Base-by-base conservation (phyloP, 2,113 vertebrate genomes). In the Cynocephalus volans region DNA sequence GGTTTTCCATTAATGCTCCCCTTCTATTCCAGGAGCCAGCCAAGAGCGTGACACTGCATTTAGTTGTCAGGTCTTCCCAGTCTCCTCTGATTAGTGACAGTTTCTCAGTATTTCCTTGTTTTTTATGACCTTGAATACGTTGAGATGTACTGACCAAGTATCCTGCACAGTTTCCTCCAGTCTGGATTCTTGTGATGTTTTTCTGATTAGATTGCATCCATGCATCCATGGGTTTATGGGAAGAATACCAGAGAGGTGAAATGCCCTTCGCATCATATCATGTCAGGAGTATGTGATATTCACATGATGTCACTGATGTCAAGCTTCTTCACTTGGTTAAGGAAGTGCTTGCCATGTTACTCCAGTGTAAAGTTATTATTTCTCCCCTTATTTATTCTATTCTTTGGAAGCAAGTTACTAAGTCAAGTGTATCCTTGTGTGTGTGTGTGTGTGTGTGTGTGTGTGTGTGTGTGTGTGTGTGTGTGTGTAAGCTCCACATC, bases 351-450 rank as follows among this genome's bases (percentile, higher is more conserved):
- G 0, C 24, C 14, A 58, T 24, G 8, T 86, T 92, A 76, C 48
- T 82, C 21, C 23, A 89, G 28, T 45, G 1, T 65, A 48, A 58
- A 83, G 52, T 54, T 90, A 9, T 75, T 36, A 33, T 50, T 58
- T 76, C 5, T 77, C 3, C 9, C 11, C 26, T 86, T 85, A 65
- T 3, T 31, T 76, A 48, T 36, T 85, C 33, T 33, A 1, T 86
- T 45, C 31, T 85, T 95, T 93, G 56, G 10, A 95, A 95, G 26
- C 23, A 19, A 33, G 17, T 77, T 95, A 72, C 9, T 87, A 90
- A 70, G 18, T 84, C 48, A 56, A 50, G 21, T 13, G 3, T 18
- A 83, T 12, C 4, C 36, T 81, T 11, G n/a, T 54, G 6, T 62
- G 48, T 90, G 72, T 88, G 26, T 23, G 3, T 62, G 36, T 62